phyloP scores from a whole-genome alignment of 2,113 vertebrate species.

The Micronycteris hirsuta region DNA sequence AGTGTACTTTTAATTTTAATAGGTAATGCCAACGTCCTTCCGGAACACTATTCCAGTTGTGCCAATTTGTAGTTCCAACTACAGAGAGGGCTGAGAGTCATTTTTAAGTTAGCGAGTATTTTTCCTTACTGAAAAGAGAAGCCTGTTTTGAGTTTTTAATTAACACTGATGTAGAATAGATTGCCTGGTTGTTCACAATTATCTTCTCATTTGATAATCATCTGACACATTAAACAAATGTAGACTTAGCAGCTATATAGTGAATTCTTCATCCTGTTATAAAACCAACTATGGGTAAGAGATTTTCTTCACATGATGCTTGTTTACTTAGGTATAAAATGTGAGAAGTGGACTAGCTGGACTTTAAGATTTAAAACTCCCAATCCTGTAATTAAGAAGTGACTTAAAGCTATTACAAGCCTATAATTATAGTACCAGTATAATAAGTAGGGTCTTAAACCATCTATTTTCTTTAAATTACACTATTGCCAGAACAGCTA shows the following conservation, averaged over 20 bases:
- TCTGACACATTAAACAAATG: conserved; percentile 28
- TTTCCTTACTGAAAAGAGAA: neutral
- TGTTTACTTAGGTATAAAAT: conserved; percentile 41
- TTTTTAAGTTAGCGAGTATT: conserved; percentile 35
- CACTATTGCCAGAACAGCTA: neutral
- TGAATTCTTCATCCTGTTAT: neutral
- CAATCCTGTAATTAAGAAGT: conserved; percentile 47
- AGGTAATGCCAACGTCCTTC: neutral
- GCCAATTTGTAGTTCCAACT: conserved; percentile 6
- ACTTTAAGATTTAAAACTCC: conserved; percentile 40
- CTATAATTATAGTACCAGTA: conserved; percentile 48
- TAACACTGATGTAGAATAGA: neutral
- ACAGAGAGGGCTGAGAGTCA: neutral
- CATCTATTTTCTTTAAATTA: conserved; percentile 54
- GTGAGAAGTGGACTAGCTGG: neutral
- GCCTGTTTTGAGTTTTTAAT: conserved; percentile 33
- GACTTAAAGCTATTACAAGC: conserved; percentile 44
- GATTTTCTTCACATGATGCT: neutral
- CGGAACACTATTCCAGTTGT: neutral
- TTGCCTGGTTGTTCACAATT: neutral
- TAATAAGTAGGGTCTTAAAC: conserved; percentile 46
- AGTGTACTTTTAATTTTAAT: conserved; percentile 22
- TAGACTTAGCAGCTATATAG: neutral
- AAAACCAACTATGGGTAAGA: neutral
- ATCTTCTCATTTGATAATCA: conserved; percentile 34